A percentile compares a stretch with the other conserved stretches of the same genome.
phyloP scores from a whole-genome alignment of 2,113 vertebrate genomes.

The Psilopogon haemacephalus region DNA sequence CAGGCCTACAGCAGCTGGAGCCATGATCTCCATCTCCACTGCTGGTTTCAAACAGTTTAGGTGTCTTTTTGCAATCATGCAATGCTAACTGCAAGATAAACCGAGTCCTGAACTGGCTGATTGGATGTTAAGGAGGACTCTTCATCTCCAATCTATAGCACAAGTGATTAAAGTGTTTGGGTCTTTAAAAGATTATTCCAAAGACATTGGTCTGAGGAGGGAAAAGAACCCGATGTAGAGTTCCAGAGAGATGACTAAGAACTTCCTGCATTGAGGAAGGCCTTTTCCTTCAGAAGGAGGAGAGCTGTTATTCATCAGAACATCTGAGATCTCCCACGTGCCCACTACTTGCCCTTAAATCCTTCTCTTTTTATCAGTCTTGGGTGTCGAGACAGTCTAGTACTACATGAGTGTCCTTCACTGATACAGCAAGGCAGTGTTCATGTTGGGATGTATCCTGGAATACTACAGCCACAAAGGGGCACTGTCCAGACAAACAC shows the following conservation, averaged over 20 bases:
- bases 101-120: not conserved
- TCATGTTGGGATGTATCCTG: not conserved
- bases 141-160: not conserved
- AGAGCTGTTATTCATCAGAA: not conserved
- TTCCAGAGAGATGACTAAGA: not conserved
- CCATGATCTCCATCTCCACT: not conserved
- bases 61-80: not conserved
- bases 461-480: not conserved
- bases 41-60: not conserved
- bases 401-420: not conserved
- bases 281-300: not conserved
- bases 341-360: fast-evolving
- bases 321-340: not conserved
- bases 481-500: not conserved
- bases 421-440: fast-evolving
- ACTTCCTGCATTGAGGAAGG: too few species aligned
- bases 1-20: not conserved
- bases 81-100: not conserved
- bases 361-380: not conserved
- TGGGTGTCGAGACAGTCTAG: not conserved
- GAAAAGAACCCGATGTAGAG: not conserved
- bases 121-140: not conserved
- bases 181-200: not conserved
- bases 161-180: fast-evolving
- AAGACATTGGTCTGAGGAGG: not conserved